Conservation (phyloP, 2,113 vertebrate genomes). For the Saccopteryx bilineata region DNA sequence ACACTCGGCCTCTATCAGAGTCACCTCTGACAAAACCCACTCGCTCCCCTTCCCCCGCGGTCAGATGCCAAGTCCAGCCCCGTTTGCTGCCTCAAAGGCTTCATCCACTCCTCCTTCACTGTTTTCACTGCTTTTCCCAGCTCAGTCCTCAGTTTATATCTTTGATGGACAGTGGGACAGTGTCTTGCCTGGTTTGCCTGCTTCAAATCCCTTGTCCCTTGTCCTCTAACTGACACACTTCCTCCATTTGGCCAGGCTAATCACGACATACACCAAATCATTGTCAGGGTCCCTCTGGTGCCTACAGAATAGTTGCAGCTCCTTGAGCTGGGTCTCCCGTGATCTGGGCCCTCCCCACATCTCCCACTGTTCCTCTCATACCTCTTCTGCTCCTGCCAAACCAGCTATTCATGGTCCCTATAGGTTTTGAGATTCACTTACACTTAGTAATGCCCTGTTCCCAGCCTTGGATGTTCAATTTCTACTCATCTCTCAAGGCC, state of each 20-base stretch:
- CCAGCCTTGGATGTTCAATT: neutral
- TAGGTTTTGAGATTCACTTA: neutral
- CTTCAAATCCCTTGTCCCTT: neutral
- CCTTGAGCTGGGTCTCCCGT: neutral
- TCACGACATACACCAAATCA: neutral
- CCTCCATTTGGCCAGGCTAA: neutral
- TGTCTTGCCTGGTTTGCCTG: neutral
- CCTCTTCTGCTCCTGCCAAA: neutral
- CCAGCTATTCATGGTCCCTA: neutral
- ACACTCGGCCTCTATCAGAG: neutral
- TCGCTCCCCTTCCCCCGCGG: neutral
- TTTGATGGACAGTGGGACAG: neutral
- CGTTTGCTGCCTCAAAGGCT: neutral
- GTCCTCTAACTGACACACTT: neutral
- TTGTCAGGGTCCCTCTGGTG: neutral
- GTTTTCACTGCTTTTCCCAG: neutral
- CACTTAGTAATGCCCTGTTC: neutral
- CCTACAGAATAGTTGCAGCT: neutral
- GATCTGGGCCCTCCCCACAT: neutral
- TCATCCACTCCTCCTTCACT: neutral
- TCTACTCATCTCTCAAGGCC: slow-evolving; percentile 2
- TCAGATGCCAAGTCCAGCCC: neutral
- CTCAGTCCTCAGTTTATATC: neutral
- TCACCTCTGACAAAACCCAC: neutral
- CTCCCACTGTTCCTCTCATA: neutral